Base-by-base conservation (phyloP, 2,113 vertebrate species). In the Tragulus kanchil region DNA sequence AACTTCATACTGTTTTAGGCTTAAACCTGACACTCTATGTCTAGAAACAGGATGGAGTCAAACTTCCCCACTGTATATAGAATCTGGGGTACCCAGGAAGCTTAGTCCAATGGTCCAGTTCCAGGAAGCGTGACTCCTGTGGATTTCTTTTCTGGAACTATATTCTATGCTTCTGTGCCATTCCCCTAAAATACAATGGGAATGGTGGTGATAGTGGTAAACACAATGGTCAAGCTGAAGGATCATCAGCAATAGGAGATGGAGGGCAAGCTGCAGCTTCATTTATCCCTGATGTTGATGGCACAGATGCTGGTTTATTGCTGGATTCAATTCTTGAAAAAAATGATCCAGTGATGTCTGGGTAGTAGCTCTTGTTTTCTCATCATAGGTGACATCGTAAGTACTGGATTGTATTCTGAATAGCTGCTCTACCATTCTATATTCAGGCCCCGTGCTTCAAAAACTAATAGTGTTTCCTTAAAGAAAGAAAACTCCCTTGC, bases 111-210 rank as follows among this genome's bases (percentile, higher is more conserved):
- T 62, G 26, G 23, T 11, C 42, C 6, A 85, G 62, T 84, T 67
- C 23, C 64, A 73, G 65, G 16, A 58, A n/a, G 45, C 58, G 56
- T 3, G 26, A 15, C 69, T 89, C 45, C 52, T 21, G 12, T 21
- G 42, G 19, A 28, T 95, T 78, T 97, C 81, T 87, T 13, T 90
- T 93, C 85, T 86, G 48, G 45, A 94, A 25, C 77, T 69, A 11
- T 26, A 77, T 23, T 87, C 54, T 50, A 8, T 28, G 12, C 12
- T 5, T 36, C 36, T 36, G 36, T 36, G 36, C 36, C 36, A 25
- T 26, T 75, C 48, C 58, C 50, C 26, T 42, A 90, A 50, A 64
- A 58, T 36, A 26, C 54, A 64, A 8, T 11, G 8, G 8, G 45
- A 86, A 25, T 36, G 36, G 36, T 36, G 36, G 36, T 36, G 36